phyloP scores from a whole-genome alignment of 1,140 invertebrate genomes.

The Eumeta japonica region DNA sequence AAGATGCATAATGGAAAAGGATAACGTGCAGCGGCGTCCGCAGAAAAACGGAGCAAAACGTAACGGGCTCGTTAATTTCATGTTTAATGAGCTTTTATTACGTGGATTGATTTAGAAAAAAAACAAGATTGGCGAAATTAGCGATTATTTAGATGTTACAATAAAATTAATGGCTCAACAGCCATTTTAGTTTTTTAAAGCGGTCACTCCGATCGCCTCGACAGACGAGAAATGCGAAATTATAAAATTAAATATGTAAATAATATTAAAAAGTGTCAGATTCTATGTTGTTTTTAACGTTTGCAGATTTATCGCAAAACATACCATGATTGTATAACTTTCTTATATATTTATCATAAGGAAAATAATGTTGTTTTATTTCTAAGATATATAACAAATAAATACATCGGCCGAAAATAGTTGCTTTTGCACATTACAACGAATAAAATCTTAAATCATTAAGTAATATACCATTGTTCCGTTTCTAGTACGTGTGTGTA shows the following conservation, averaged over 20 bases:
- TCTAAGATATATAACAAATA: neutral
- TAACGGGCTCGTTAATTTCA: neutral
- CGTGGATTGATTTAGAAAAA: neutral
- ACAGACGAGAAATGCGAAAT: too few relatives aligned
- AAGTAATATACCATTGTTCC: too few relatives aligned
- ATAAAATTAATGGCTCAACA: neutral
- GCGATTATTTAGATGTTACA: neutral
- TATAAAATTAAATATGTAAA: constrained; percentile 1
- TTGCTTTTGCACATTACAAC: too few relatives aligned
- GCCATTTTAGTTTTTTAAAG: too few relatives aligned
- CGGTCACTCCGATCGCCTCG: too few relatives aligned
- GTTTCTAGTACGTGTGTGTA: too few relatives aligned
- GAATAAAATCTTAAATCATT: too few relatives aligned
- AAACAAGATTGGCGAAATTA: neutral
- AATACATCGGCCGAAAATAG: neutral
- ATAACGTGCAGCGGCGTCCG: too few relatives aligned
- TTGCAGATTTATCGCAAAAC: neutral
- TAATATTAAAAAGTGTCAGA: too few relatives aligned
- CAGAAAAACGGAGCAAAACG: neutral
- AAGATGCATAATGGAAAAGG: too few relatives aligned
- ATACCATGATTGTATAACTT: constrained; percentile 1
- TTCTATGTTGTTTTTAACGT: too few relatives aligned
- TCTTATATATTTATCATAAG: neutral
- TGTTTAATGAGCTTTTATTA: neutral
- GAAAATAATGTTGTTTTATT: neutral